Evolutionary conservation across 2,888 invertebrate genomes (phyloP), one percentile per base, ranked within the genome.

Genomic region (Eristalinus sepulchralis): DNA sequence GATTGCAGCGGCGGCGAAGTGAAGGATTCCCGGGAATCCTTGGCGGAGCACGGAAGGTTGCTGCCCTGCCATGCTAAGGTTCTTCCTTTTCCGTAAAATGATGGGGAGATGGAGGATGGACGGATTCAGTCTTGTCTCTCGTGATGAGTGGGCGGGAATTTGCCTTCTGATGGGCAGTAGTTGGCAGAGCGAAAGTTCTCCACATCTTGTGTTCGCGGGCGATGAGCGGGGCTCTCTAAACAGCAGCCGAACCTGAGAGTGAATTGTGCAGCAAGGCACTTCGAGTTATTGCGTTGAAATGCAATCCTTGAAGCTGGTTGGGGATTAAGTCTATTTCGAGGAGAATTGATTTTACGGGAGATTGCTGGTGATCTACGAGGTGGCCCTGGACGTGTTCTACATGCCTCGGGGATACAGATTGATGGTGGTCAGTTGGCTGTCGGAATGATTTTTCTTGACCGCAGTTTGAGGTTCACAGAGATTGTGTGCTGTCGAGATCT

Each of bases 1-100:
- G 57, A 70, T 63, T 75, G 81, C 57, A 59, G 8, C 20, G 34
- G 47, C 22, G 24, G 9, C 53, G 55, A 62, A 53, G 57, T 64
- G 57, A 27, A 27, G 57, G 24, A 57, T 57, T 24, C 24, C 24
- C 24, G 57, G 17, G 17, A 8, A 47, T 57, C 57, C 57, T 57
- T 55, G 55, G 55, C 2, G 20, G 55, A 22, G 22, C 20, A 55
- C 22, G 57, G 57, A 10, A 24, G 17, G 22, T 22, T 2, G 57
- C 57, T 57, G 22, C 24, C 13, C 13, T 31, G 31, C 59, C 11
- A 27, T 22, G 22, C 67, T 9, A 20, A 17, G 47, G 22, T 78
- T 78, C 36, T 55, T 22, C 24, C 20, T 70, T 36, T 9, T 64
- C 33, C 36, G 10, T 24, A 11, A 24, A 11, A 5, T 6, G 11